Conservation (phyloP, 2,888 invertebrate species). For the Lasioglossum calceatum region DNA sequence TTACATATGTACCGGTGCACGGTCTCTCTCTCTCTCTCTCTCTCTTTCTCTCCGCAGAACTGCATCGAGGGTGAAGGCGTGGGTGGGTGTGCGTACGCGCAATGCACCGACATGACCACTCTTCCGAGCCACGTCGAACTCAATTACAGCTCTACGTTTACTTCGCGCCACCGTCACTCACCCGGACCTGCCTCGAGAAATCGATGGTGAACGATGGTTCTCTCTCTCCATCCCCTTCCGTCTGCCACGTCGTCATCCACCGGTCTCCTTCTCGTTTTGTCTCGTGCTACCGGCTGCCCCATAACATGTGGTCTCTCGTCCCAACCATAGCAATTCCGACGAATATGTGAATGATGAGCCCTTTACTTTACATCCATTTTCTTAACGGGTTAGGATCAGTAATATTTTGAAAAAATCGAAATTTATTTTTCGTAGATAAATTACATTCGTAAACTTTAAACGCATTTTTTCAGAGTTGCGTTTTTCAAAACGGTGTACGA, state of each 20-base stretch:
- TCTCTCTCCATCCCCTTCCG: conserved; percentile 52
- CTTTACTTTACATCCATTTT: too few relatives aligned
- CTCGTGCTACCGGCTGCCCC: conserved; percentile 6
- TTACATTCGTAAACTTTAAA: too few relatives aligned
- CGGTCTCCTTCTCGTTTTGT: conserved; percentile 14
- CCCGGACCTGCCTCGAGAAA: conserved; percentile 66
- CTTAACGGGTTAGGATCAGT: too few relatives aligned
- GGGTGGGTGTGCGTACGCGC: conserved; percentile 13
- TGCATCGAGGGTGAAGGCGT: background rate
- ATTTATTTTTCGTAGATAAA: too few relatives aligned
- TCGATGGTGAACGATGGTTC: conserved; percentile 72
- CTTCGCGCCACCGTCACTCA: conserved; percentile 65
- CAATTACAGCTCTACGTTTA: conserved; percentile 71
- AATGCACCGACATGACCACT: conserved; percentile 53
- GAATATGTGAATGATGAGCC: too few relatives aligned
- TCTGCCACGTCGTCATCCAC: conserved; percentile 14
- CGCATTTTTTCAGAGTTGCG: too few relatives aligned
- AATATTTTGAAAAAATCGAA: too few relatives aligned
- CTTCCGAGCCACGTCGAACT: conserved; percentile 68
- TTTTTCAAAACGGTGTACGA: too few relatives aligned
- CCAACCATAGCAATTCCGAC: background rate
- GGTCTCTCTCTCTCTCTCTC: background rate
- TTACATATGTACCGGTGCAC: conserved; percentile 9
- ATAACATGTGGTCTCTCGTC: background rate
- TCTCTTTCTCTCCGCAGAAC: background rate